phyloP scores from a whole-genome alignment of 2,797 vertebrate genomes.

The Holocentrus rufus region DNA sequence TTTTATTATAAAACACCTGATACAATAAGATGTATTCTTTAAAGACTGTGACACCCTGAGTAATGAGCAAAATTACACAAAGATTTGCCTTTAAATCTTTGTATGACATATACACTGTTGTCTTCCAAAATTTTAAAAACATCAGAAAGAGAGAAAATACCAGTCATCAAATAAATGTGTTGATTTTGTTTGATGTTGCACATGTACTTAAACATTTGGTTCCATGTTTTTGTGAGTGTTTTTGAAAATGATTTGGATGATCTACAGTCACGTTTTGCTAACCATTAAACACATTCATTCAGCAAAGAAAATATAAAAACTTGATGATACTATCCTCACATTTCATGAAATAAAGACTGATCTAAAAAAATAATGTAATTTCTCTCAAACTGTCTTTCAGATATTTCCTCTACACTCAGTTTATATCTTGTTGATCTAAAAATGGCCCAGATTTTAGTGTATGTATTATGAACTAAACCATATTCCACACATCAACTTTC shows the following conservation, averaged over 20 bases:
- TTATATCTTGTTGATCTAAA: too few relatives aligned
- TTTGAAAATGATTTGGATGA: too few relatives aligned
- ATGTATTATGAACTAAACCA: too few relatives aligned
- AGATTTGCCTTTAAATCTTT: background rate
- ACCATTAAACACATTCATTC: background rate
- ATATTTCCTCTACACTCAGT: background rate
- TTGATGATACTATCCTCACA: background rate
- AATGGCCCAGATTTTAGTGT: too few relatives aligned
- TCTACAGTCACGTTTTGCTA: background rate
- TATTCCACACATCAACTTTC: constrained; percentile 25
- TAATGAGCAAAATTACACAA: background rate
- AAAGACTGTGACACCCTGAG: background rate
- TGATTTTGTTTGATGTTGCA: background rate
- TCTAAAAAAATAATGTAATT: background rate
- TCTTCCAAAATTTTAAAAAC: background rate
- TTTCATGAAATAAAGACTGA: background rate
- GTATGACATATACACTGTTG: background rate
- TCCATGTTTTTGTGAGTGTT: too few relatives aligned
- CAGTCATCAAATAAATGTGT: background rate
- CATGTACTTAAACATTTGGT: background rate
- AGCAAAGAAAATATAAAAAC: background rate
- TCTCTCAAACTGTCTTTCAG: background rate
- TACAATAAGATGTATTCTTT: background rate
- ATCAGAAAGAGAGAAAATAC: constrained; percentile 1
- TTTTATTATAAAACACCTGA: background rate